phyloP scores from a whole-genome alignment of 1,140 invertebrate species.

The Bactericera cockerelli region DNA sequence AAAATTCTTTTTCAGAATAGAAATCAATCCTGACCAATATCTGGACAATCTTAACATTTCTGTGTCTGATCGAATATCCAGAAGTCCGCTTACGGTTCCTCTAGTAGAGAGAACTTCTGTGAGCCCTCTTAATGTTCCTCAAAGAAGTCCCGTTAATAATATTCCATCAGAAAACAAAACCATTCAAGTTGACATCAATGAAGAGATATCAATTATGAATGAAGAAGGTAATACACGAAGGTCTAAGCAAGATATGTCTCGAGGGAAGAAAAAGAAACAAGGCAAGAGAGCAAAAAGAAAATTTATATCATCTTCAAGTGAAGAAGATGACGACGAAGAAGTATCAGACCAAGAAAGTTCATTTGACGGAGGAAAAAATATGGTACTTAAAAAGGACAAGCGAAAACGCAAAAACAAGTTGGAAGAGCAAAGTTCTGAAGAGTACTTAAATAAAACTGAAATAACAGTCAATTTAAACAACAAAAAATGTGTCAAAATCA shows the following conservation, averaged over 20 bases:
- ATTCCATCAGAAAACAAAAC: not conserved
- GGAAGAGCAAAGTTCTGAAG: constrained; percentile 1
- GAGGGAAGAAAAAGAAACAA: constrained; percentile 1
- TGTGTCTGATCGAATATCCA: not conserved
- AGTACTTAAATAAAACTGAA: constrained; percentile 9
- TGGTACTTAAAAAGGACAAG: not conserved
- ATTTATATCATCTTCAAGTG: not conserved
- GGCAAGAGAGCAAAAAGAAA: not conserved
- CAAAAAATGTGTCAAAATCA: constrained; percentile 6
- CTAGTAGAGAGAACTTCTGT: not conserved
- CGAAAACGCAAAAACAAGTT: constrained; percentile 11
- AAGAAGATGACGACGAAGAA: not conserved
- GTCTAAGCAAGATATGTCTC: not conserved
- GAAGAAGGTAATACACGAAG: not conserved
- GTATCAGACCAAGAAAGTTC: constrained; percentile 5
- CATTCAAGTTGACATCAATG: constrained; percentile 4
- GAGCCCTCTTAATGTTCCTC: not conserved
- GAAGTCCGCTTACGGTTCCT: not conserved
- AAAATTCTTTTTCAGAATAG: constrained; percentile 6
- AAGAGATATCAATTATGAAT: constrained; percentile 5
- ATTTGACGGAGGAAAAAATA: not conserved
- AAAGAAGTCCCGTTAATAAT: not conserved
- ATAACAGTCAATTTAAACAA: constrained; percentile 8
- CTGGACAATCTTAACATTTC: constrained; percentile 1
- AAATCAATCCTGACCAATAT: constrained; percentile 6